Conservation (phyloP, 2,113 vertebrate genomes). For the Caracal caracal region DNA sequence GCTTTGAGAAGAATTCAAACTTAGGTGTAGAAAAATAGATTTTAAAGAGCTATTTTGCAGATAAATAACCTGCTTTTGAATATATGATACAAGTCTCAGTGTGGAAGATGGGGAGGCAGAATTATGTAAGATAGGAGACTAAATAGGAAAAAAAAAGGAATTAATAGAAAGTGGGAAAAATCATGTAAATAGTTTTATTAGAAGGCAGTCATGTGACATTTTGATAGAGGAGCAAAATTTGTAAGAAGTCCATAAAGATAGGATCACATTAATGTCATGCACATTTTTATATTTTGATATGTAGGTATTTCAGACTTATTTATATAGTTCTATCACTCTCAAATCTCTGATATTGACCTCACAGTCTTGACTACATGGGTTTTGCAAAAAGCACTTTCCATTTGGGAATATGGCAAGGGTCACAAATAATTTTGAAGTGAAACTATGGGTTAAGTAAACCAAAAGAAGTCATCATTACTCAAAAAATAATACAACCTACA, state of each 20-base stretch:
- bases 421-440: not conserved
- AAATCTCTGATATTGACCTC: not conserved
- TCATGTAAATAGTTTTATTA: not conserved
- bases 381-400: not conserved
- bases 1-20: not conserved
- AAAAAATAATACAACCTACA: not conserved
- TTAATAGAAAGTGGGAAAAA: not conserved
- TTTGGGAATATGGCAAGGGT: not conserved
- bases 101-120: not conserved
- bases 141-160: not conserved
- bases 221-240: not conserved
- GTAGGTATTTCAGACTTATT: not conserved
- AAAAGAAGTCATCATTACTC: not conserved
- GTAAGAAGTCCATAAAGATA: not conserved
- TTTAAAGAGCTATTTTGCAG: not conserved
- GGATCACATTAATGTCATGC: not conserved
- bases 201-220: not conserved
- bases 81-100: not conserved
- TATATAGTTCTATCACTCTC: not conserved
- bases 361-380: not conserved
- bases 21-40: not conserved
- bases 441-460: not conserved
- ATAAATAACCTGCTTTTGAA: not conserved
- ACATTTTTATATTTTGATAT: not conserved
- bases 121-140: not conserved